These are phyloP conservation scores for Amphipyra berbera DNA, from an alignment of 2,888 invertebrate genomes.

Conservation along the genomic window DNA sequence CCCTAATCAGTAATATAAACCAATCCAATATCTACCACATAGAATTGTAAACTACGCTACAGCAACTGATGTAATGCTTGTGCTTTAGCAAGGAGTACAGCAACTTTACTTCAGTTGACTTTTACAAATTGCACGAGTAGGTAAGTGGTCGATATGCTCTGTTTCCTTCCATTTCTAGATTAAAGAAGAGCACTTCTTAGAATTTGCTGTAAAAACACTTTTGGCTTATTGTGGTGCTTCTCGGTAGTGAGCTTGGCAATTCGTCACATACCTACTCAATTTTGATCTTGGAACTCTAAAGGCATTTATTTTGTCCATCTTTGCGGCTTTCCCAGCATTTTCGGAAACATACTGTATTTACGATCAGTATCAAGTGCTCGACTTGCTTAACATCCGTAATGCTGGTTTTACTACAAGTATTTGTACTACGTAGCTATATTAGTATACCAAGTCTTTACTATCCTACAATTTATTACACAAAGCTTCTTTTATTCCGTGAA, in stretches of 20 bases:
- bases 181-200: constrained; percentile 35
- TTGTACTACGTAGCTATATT: too few species aligned
- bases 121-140: constrained; percentile 37
- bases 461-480: neutral
- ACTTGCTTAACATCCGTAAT: too few species aligned
- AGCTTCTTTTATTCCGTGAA: neutral
- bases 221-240: constrained; percentile 7
- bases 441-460: too few species aligned
- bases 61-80: constrained; percentile 1
- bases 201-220: constrained; percentile 25
- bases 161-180: constrained; percentile 31
- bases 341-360: neutral
- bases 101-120: constrained; percentile 24
- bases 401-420: too few species aligned
- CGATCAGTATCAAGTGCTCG: neutral
- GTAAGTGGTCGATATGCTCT: constrained; percentile 24
- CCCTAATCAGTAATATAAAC: neutral
- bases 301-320: neutral
- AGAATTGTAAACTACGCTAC: neutral
- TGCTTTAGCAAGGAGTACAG: constrained; percentile 6
- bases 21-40: neutral
- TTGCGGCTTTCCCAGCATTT: neutral
- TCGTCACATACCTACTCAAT: constrained; percentile 13
- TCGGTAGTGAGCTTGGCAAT: neutral
- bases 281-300: neutral